Base-by-base conservation (phyloP, 1,140 invertebrate genomes). In the Heliothis subflexa region DNA sequence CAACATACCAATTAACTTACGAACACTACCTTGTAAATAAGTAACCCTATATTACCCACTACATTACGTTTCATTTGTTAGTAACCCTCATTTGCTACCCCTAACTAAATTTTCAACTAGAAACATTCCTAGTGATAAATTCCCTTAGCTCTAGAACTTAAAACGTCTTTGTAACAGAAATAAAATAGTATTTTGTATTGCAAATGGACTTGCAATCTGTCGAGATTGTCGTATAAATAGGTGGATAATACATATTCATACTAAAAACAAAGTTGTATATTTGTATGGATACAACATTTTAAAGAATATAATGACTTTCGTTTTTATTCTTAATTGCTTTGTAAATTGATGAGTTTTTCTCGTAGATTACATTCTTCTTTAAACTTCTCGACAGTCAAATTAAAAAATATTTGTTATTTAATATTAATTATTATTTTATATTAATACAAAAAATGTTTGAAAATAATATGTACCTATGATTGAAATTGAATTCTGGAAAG, bases 161-260 rank as follows among this genome's bases (percentile, higher is more conserved):
- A 2, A 40, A 16, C n/a, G 14, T 10, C 25, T 64, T 18, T 18
- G 12, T 45, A n/a, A 0, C 14, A 62, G 16, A 40, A 40, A 62
- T 16, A 64, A 40, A 40, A 12, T 16, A 47, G 10, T 45, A n/a
- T 33, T 64, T 64, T 64, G 61, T 64, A 45, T 64, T 45, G 61
- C 25, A 45, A 64, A 64, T 64, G 9, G 45, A 45, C 61, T 64
- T 64, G 33, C 61, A 64, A 64, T 64, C n/a, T 45, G 10, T 64
- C 16, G 40, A 33, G 33, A 45, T 47, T 64, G 33, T 45, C 33
- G 28, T 12, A 9, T 33, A 40, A 62, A 47, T 33, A 64, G 59
- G 59, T 9, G 16, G 40, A n/a, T 47, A 18, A 62, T 64, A 33
- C 61, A 64, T 64, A 64, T 64, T 64, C 61, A 64, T 64, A 47